These are phyloP conservation scores for Psophia crepitans DNA, from an alignment of 2,113 vertebrate species.

Conservation along the genomic window DNA sequence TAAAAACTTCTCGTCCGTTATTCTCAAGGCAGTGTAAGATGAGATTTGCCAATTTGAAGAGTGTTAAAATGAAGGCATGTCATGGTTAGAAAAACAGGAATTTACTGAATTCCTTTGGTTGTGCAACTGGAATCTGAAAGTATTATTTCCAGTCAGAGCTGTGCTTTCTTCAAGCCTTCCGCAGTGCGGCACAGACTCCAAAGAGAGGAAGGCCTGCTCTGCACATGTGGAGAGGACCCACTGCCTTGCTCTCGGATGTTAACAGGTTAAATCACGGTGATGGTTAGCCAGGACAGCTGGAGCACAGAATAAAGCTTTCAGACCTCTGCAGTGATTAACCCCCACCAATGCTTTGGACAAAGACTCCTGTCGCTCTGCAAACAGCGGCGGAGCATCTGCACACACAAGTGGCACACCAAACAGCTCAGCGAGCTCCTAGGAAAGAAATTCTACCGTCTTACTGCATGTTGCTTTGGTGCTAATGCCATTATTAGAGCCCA, in stretches of 20 bases:
- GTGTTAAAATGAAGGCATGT: background rate
- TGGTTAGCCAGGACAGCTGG: background rate
- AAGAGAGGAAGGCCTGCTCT: background rate
- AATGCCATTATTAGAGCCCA: background rate
- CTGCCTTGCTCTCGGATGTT: background rate
- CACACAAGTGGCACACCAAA: background rate
- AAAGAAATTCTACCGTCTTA: background rate
- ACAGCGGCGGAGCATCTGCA: background rate
- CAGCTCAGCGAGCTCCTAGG: background rate
- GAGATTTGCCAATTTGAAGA: background rate
- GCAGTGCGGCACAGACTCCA: background rate
- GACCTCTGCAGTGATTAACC: background rate
- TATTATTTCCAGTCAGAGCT: conserved; percentile 8
- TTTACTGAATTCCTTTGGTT: background rate
- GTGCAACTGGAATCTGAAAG: background rate
- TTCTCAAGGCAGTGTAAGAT: background rate
- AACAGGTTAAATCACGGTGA: background rate
- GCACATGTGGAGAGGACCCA: background rate
- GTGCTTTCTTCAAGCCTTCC: background rate
- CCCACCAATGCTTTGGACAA: background rate
- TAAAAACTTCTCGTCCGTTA: background rate
- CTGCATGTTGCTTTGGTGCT: background rate
- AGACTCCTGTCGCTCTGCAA: background rate
- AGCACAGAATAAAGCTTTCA: background rate
- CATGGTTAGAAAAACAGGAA: background rate